phyloP scores from a whole-genome alignment of 2,888 invertebrate species.

The Lingula anatina region DNA sequence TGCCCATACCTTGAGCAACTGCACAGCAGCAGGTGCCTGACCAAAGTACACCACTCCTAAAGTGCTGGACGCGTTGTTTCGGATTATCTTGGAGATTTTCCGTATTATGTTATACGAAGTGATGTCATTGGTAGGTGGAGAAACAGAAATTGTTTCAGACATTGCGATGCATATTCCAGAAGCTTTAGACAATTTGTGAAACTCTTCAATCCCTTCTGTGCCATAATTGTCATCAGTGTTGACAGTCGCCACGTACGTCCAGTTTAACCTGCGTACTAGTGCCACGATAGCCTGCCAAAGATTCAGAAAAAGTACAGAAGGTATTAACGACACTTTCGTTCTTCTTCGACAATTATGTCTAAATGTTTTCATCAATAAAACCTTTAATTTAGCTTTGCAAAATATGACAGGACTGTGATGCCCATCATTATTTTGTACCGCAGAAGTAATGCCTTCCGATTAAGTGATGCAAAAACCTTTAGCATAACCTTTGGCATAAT shows the following conservation, averaged over 20 bases:
- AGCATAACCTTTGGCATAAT: no score
- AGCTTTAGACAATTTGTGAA: constrained; percentile 18
- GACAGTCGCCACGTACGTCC: constrained; percentile 29
- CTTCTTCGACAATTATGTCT: not conserved
- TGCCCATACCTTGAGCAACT: no score
- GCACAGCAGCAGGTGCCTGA: no score
- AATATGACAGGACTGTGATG: not conserved
- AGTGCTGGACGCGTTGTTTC: no score
- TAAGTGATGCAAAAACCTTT: no score
- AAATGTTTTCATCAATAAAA: not conserved
- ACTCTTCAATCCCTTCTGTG: constrained; percentile 10
- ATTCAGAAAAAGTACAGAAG: not conserved
- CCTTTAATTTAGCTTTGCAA: not conserved
- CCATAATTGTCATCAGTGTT: constrained; percentile 28
- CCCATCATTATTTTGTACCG: not conserved
- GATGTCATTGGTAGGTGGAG: no score
- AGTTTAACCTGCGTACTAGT: constrained; percentile 18
- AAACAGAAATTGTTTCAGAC: no score
- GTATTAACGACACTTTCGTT: not conserved
- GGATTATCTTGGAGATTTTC: no score
- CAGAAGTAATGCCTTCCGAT: no score
- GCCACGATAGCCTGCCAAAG: constrained; percentile 23
- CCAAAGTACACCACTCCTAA: no score
- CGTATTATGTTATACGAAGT: no score
- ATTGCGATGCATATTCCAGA: no score